Evolutionary conservation across 2,113 vertebrate species (phyloP).

Genomic region (Cochlearius cochlearius): DNA sequence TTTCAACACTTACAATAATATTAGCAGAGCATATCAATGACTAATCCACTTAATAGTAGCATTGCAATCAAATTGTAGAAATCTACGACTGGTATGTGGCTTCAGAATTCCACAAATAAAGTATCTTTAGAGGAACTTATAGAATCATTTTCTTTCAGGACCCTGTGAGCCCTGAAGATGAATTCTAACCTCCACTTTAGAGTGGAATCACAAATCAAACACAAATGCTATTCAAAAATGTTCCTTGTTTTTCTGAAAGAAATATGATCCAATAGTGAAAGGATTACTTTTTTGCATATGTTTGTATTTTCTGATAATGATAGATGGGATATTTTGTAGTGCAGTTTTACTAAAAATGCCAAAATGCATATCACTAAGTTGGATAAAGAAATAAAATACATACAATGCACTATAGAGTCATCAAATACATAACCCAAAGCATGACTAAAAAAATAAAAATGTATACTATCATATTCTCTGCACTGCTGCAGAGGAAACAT

Average conservation of each 20-base stretch:
- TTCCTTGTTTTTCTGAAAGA: neutral
- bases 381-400: neutral
- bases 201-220: neutral
- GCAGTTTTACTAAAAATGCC: neutral
- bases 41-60: neutral
- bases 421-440: neutral
- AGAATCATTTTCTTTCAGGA: neutral
- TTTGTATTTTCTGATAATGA: neutral
- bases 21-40: neutral
- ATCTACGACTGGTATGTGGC: accelerated
- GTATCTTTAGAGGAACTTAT: neutral
- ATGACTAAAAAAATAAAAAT: neutral
- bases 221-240: neutral
- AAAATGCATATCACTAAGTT: neutral
- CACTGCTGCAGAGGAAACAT: neutral
- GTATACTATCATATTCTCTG: neutral
- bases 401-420: neutral
- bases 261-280: neutral
- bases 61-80: neutral
- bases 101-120: neutral
- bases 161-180: neutral
- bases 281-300: neutral
- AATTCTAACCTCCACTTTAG: neutral
- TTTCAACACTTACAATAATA: neutral
- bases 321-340: neutral